These are phyloP conservation scores for Aplodontia rufa DNA, from an alignment of 2,113 vertebrate genomes.

Conservation along the genomic window DNA sequence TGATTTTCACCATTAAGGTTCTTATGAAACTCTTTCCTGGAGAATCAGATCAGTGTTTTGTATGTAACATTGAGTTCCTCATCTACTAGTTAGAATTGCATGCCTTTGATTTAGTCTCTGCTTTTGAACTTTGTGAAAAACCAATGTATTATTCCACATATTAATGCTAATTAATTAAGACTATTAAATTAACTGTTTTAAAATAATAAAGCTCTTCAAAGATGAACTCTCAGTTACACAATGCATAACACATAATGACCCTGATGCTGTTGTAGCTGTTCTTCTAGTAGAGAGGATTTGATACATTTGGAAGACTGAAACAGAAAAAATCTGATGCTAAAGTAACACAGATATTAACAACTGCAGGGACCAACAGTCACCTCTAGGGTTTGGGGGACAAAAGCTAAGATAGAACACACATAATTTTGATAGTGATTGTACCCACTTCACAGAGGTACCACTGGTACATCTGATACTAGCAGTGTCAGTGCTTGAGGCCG, in stretches of 20 bases:
- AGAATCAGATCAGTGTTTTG: background rate
- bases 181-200: background rate
- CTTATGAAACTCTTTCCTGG: background rate
- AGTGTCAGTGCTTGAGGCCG: accelerated
- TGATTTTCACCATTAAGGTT: background rate
- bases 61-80: background rate
- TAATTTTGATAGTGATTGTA: background rate
- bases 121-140: background rate
- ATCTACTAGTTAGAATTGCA: background rate
- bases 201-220: background rate
- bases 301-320: background rate
- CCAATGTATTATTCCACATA: background rate
- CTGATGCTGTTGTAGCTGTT: background rate
- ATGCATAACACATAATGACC: background rate
- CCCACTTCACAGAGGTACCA: too few relatives aligned
- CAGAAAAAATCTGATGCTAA: background rate
- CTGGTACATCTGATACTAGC: too few relatives aligned
- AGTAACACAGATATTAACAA: background rate
- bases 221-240: background rate
- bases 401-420: background rate
- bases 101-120: background rate
- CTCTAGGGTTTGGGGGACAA: background rate
- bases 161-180: background rate
- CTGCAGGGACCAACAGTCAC: background rate
- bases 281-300: background rate